Evolutionary conservation across 2,797 vertebrate genomes (phyloP), one percentile per base, ranked within the genome.

Genomic region (Podarcis siculus): DNA sequence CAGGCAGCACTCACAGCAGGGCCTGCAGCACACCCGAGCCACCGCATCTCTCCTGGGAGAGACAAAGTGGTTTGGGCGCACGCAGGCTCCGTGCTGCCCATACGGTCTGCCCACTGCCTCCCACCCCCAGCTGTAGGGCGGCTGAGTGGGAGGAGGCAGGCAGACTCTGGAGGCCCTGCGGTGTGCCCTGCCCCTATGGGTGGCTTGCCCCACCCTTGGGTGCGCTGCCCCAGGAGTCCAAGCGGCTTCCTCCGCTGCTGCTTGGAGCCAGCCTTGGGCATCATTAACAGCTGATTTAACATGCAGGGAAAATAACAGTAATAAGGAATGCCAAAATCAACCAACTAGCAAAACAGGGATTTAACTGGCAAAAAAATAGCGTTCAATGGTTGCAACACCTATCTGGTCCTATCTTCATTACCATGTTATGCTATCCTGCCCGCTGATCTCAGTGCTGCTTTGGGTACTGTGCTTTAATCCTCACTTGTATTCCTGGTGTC

Each of bases 21-120:
- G 49, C 12, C 45, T 49, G 12, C 12, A 49, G 45, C 3, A 0
- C 0, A 12, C 45, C 12, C 0, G 45, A 49, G 45, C 12, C 45
- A 49, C 10, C 3, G 45, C 45, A 0, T 49, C 49, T 49, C 49
- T 49, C 49, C 12, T 49, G 49, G 49, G 45, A 49, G 45, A 49
- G 45, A 49, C 2, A 3, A 10, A 3, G 45, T 49, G 45, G 45
- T 10, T 42, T 49, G 45, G 45, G 45, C 2, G 0, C 10, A 1
- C 0, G 12, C 49, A 49, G 12, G 12, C 12, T 49, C 49, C 0
- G 0, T 0, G 49, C 49, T 49, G 49, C 12, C 49, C 12, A 3
- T 13, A 49, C 12, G 3, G 49, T 49, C 3, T 0, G 3, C 49
- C 49, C 49, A 49, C 49, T 49, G 49, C 49, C 12, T 49, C 45